phyloP scores from a whole-genome alignment of 2,113 vertebrate species.

The Cavia porcellus region DNA sequence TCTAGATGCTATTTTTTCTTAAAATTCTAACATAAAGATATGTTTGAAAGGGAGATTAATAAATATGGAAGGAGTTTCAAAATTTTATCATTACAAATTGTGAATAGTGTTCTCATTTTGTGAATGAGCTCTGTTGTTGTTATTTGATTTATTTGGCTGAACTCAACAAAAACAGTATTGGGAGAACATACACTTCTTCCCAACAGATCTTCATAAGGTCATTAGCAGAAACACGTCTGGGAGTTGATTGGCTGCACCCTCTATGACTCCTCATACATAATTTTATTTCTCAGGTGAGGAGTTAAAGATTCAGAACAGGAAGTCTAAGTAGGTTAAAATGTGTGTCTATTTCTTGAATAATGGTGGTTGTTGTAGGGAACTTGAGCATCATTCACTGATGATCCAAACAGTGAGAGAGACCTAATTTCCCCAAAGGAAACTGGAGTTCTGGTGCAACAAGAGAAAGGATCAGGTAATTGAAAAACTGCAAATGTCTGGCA shows the following conservation, averaged over 20 bases:
- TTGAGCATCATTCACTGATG: background rate
- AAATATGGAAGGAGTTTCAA: background rate
- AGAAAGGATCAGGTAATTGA: background rate
- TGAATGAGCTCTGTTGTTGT: background rate
- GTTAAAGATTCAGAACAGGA: background rate
- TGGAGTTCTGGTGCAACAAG: background rate
- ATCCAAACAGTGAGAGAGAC: background rate
- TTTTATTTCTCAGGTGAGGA: background rate
- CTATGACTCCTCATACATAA: background rate
- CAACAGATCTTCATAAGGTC: background rate
- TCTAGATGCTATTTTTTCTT: conserved; percentile 6
- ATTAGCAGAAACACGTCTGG: background rate
- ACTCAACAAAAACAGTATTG: conserved; percentile 11
- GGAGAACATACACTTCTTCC: background rate
- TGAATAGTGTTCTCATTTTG: background rate
- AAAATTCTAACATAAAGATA: background rate
- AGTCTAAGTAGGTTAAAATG: background rate
- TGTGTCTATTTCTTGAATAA: background rate
- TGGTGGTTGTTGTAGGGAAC: background rate
- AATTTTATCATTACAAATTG: background rate
- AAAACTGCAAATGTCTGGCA: background rate
- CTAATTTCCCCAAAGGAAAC: background rate
- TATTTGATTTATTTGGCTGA: background rate
- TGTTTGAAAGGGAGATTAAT: background rate
- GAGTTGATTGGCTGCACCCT: background rate